Base-by-base conservation (phyloP, 2,888 invertebrate species). In the Ichneumoninae sp. region DNA sequence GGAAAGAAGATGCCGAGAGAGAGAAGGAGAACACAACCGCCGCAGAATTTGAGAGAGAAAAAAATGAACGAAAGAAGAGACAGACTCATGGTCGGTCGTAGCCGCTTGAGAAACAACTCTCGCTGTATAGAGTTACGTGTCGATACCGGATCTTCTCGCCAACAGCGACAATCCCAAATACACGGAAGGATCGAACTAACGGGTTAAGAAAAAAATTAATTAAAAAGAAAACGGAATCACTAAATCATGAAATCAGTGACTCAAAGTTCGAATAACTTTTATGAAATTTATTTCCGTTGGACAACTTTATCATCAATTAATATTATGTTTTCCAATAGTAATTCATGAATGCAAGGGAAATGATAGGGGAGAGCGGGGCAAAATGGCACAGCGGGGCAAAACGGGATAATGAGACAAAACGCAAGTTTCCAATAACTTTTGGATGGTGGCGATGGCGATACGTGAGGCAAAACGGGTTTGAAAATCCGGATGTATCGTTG, bases 81-180 rank as follows among this genome's bases (percentile, higher is more conserved):
- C 36, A 40, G 50, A 40, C 54, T 40, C 57, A 83, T 85, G 79
- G 85, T 87, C 86, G 87, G 88, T 89, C 90, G 81, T 66, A 89
- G 87, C 86, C 86, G 91, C 88, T 90, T 90, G 89, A 91, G 90
- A 92, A 92, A 93, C 93, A 92, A 93, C 91, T 92, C 91, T 90
- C 87, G 83, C 78, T 81, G 90, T 91, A 91, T 93, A 89, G 88
- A 89, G 88, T 92, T 92, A 91, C 92, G 86, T 83, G 81, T 60
- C 81, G 85, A 85, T 83, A 85, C 65, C 70, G 81, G 77, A 85
- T 82, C 75, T 76, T 78, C 81, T 52, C 73, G 68, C 76, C 30
- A 52, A 44, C 50, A 33, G 57, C 33, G 19, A 44, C 36, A 70
- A 74, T 85, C 50, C 40, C 30, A n/a, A 76, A 70, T 54, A 52